Conservation (phyloP, 2,797 vertebrate species). For the Tapera naevia region DNA sequence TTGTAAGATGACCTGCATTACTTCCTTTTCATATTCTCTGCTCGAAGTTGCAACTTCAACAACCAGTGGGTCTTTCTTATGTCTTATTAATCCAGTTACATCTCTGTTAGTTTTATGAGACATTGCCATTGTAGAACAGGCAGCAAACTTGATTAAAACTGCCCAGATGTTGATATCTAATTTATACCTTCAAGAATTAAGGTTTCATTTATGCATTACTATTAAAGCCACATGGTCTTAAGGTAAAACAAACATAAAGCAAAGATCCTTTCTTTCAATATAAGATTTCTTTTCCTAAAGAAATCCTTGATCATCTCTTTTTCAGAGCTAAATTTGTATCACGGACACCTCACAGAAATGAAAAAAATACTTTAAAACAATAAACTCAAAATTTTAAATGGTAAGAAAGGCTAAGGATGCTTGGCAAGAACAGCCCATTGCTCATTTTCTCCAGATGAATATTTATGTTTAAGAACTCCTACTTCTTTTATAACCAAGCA, state of each 20-base stretch:
- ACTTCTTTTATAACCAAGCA: neutral
- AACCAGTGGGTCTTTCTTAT: neutral
- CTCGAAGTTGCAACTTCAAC: neutral
- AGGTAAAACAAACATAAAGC: neutral
- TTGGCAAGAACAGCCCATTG: neutral
- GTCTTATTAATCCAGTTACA: neutral
- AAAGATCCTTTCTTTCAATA: neutral
- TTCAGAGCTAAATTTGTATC: neutral
- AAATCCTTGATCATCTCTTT: neutral
- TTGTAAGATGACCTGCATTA: neutral
- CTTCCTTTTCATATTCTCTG: neutral
- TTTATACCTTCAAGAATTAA: neutral
- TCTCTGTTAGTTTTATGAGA: neutral
- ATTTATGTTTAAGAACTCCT: neutral
- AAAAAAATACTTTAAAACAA: neutral
- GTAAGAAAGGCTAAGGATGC: neutral
- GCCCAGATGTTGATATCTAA: neutral
- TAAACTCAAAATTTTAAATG: neutral
- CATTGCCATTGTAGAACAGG: neutral
- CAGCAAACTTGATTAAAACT: neutral
- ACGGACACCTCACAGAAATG: neutral
- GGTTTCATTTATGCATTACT: neutral
- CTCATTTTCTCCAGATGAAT: neutral
- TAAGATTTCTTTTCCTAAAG: neutral
- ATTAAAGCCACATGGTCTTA: neutral